Evolutionary conservation across 2,113 vertebrate genomes (phyloP), one percentile per base, ranked within the genome.

Genomic region (Aramus guarauna): DNA sequence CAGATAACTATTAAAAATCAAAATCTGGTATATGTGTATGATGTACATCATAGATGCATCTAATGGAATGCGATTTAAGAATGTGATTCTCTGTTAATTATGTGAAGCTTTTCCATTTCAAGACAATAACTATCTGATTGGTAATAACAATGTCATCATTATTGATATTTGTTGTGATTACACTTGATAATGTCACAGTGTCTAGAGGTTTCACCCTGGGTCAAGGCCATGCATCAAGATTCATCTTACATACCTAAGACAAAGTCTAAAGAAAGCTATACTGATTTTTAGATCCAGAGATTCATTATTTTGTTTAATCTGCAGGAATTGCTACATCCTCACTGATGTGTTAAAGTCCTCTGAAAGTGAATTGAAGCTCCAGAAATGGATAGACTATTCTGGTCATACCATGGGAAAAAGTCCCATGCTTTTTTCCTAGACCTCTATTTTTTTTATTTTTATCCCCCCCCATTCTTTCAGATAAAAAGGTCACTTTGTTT

Each of bases 371-470:
- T 5, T 30, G 22, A 34, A 32, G 23, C 5, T 79, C 9, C 58
- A 90, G 67, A 59, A 82, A 37, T 39, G 1, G 22, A 20, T 21
- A 53, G 23, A 62, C 1, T 48, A 9, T 58, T 53, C 29, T 39
- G 23, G 20, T 45, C 18, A 68, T 39, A 14, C 11, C 30, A 64
- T 37, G 6, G 37, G 75, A 48, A 27, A 3, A 39, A 22, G 6
- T 6, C 21, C 9, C 6, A 52, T 7, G 8, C 4, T 9, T 12
- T 2, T 34, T 66, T 60, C 36, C 71, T 66, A 75, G 26, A 5
- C 12, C 5, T 1, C 2, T 41, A 2, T 10, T 15, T 23, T 15
- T 23, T 14, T 14, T 36, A 53, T 48, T 2, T 12, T n/a, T n/a
- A n/a, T 15, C 43, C 43, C 13, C 43, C 43, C 13, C 21, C 32